Conservation (phyloP, 2,888 invertebrate species). For the Hypomecis atomaria region DNA sequence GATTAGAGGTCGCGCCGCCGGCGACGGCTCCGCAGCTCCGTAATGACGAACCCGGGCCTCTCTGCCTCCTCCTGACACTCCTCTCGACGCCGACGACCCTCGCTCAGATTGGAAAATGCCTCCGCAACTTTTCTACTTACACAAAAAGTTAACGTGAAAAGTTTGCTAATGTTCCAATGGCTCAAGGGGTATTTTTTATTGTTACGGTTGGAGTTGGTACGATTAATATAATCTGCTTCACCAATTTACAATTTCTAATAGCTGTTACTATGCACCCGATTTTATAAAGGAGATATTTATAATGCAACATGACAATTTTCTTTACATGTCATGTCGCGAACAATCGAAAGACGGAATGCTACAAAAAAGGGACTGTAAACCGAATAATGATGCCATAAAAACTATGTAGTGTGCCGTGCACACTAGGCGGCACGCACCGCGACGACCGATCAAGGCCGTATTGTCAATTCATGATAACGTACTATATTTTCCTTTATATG, state of each 20-base stretch:
- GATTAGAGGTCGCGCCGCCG: slow-evolving; percentile 50
- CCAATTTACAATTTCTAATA: slow-evolving; percentile 26
- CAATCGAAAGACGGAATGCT: slow-evolving; percentile 30
- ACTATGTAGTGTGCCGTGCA: slow-evolving; percentile 36
- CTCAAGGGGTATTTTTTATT: slow-evolving; percentile 68
- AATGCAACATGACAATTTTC: slow-evolving; percentile 23
- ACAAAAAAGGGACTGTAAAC: slow-evolving; percentile 39
- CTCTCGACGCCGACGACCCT: slow-evolving; percentile 50
- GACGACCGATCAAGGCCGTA: slow-evolving; percentile 40
- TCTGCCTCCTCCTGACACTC: slow-evolving; percentile 35
- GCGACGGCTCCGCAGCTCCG: slow-evolving; percentile 57
- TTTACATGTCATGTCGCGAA: slow-evolving; percentile 26
- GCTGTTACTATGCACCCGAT: background rate
- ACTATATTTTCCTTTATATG: slow-evolving; percentile 34
- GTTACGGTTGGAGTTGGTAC: slow-evolving; percentile 50
- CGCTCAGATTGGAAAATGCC: slow-evolving; percentile 75
- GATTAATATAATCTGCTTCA: slow-evolving; percentile 35
- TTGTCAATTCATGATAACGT: slow-evolving; percentile 35
- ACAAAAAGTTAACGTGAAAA: slow-evolving; percentile 76
- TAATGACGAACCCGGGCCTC: slow-evolving; percentile 67
- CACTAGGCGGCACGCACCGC: slow-evolving; percentile 37
- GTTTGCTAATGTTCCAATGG: slow-evolving; percentile 65
- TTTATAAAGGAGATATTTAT: background rate
- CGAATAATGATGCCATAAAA: slow-evolving; percentile 38
- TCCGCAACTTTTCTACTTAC: slow-evolving; percentile 75